A percentile compares a stretch with the other conserved stretches of the same genome.
Conservation (phyloP, 1,140 invertebrate genomes). For the Leptinotarsa defecta region DNA sequence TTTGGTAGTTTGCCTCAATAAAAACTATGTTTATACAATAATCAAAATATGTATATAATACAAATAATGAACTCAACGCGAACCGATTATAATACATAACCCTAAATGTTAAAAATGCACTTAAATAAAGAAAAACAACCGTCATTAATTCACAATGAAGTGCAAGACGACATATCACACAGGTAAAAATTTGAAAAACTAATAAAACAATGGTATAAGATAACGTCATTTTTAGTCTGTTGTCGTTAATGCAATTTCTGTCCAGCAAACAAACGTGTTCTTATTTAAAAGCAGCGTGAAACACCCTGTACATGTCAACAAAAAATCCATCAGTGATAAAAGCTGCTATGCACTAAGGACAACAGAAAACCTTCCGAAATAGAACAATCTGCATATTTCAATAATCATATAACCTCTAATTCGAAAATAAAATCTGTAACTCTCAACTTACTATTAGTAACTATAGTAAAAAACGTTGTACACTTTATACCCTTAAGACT, state of each 20-base stretch:
- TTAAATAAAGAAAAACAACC: not conserved
- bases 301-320: no score
- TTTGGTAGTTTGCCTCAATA: slow-evolving; percentile 45
- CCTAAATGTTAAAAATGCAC: slow-evolving; percentile 29
- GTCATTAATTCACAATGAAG: slow-evolving; percentile 14
- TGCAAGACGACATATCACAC: slow-evolving; percentile 23
- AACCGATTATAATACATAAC: slow-evolving; percentile 28
- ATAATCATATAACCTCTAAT: slow-evolving; percentile 6
- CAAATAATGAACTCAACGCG: slow-evolving; percentile 35
- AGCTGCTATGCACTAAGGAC: not conserved
- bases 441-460: slow-evolving; percentile 15
- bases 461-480: slow-evolving; percentile 16
- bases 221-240: not conserved
- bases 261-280: not conserved
- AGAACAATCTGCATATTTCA: slow-evolving; percentile 5
- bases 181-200: slow-evolving; percentile 1
- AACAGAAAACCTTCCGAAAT: not conserved
- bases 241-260: not conserved
- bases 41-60: slow-evolving; percentile 40
- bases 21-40: slow-evolving; percentile 45
- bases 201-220: slow-evolving; percentile 14
- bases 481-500: slow-evolving; percentile 2
- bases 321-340: not conserved
- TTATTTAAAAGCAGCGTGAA: no score
- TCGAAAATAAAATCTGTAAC: slow-evolving; percentile 3